phyloP scores from a whole-genome alignment of 2,797 vertebrate species.

The Lutjanus campechanus region DNA sequence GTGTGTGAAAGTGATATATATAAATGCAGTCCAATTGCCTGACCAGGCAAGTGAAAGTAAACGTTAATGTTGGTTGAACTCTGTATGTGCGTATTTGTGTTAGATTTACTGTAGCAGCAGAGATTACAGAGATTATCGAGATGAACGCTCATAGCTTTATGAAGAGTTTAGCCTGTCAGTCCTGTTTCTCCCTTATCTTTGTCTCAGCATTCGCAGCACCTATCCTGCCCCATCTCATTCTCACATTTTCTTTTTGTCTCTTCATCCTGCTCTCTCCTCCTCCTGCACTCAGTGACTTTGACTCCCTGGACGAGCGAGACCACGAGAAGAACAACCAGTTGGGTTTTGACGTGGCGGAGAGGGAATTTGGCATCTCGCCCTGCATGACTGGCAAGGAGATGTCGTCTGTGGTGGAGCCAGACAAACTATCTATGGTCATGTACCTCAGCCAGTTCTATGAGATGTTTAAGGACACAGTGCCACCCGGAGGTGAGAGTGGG shows the following conservation, averaged over 20 bases:
- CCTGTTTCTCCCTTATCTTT: background rate
- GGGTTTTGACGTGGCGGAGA: slow-evolving; percentile 95
- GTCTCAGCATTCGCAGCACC: background rate
- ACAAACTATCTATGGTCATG: slow-evolving; percentile 99
- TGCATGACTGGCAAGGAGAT: slow-evolving; percentile 99
- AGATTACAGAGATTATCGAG: background rate
- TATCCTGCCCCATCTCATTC: fast-evolving
- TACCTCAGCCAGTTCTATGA: slow-evolving; percentile 99
- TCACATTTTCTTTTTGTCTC: background rate
- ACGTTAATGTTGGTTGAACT: too few relatives aligned
- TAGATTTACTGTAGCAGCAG: slow-evolving; percentile 1
- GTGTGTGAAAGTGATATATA: too few relatives aligned
- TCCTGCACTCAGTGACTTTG: slow-evolving; percentile 89
- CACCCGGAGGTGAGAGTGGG: slow-evolving; percentile 90
- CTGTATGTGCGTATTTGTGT: background rate
- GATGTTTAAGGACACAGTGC: slow-evolving; percentile 97
- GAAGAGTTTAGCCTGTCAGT: background rate
- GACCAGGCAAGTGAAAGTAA: too few relatives aligned
- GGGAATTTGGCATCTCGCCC: slow-evolving; percentile 96
- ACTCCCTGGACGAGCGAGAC: slow-evolving; percentile 92
- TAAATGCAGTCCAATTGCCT: too few relatives aligned
- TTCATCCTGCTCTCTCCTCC: background rate
- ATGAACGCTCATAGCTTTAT: background rate
- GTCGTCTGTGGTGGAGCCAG: slow-evolving; percentile 95
- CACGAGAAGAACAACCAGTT: slow-evolving; percentile 96